These are phyloP conservation scores for Sclerodermus sp. DNA, from an alignment of 2,888 invertebrate species.

Conservation along the genomic window DNA sequence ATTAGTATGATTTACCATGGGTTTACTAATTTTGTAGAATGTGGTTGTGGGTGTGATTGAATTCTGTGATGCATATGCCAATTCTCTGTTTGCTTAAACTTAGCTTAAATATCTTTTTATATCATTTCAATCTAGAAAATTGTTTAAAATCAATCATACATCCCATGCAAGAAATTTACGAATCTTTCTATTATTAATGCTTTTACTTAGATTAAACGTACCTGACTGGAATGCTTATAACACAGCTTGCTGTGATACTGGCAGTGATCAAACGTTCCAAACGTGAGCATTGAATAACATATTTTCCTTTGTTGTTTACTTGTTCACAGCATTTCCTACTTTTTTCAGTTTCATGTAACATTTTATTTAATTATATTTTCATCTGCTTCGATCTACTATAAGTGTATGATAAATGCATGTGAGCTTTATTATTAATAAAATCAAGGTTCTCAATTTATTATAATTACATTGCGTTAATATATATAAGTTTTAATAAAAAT, in stretches of 20 bases:
- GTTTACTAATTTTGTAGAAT: too few species aligned
- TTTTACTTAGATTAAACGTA: constrained; percentile 34
- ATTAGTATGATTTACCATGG: too few species aligned
- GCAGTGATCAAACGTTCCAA: constrained; percentile 34
- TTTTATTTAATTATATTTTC: too few species aligned
- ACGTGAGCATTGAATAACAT: constrained; percentile 30
- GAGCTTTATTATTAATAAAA: too few species aligned
- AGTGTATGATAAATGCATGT: too few species aligned
- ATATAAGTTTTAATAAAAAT: background rate
- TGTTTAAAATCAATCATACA: background rate
- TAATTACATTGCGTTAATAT: background rate
- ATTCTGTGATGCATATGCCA: constrained; percentile 2
- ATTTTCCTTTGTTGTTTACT: too few species aligned
- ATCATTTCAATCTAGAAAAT: background rate
- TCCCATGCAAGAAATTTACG: background rate
- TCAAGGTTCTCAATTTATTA: background rate
- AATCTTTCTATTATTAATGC: constrained; percentile 15
- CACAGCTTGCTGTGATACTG: constrained; percentile 36
- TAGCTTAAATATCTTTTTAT: background rate
- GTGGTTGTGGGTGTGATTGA: background rate
- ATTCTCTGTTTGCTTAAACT: background rate
- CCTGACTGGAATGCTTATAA: constrained; percentile 38
- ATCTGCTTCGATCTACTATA: too few species aligned
- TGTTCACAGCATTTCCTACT: too few species aligned
- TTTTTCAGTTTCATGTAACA: too few species aligned